Percentiles rank a stretch among this genome's conserved stretches.
Evolutionary conservation across 2,797 vertebrate species (phyloP).

Genomic region (Avahi laniger): DNA sequence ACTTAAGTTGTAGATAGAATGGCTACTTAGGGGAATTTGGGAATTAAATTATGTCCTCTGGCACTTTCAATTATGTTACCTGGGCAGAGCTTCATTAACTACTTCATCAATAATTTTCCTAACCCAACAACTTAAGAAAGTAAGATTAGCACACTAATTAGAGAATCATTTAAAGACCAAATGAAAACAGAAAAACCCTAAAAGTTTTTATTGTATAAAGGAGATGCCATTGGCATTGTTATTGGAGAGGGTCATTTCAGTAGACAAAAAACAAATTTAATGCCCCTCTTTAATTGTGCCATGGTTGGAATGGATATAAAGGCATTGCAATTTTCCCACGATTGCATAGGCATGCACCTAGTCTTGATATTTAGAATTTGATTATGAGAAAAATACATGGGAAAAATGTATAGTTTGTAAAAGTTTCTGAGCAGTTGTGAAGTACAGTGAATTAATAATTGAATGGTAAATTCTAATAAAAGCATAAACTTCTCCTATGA

Average conservation of each 20-base stretch:
- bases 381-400: neutral
- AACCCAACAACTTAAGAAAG: neutral
- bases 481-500: neutral
- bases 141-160: neutral
- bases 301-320: neutral
- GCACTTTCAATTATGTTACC: neutral
- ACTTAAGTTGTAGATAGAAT: neutral
- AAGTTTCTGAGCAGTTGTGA: neutral
- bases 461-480: constrained; percentile 17
- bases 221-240: neutral
- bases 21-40: neutral
- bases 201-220: neutral
- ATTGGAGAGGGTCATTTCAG: neutral
- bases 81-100: constrained; percentile 35
- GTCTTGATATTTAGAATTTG: constrained; percentile 9
- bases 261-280: neutral
- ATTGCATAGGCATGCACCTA: neutral
- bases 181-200: neutral
- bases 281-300: neutral
- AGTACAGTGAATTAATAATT: constrained; percentile 2
- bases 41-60: neutral
- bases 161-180: neutral
- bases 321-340: neutral
- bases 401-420: neutral
- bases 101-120: constrained; percentile 12